phyloP scores from a whole-genome alignment of 2,113 vertebrate species.

The Chascanopsetta lugubris region DNA sequence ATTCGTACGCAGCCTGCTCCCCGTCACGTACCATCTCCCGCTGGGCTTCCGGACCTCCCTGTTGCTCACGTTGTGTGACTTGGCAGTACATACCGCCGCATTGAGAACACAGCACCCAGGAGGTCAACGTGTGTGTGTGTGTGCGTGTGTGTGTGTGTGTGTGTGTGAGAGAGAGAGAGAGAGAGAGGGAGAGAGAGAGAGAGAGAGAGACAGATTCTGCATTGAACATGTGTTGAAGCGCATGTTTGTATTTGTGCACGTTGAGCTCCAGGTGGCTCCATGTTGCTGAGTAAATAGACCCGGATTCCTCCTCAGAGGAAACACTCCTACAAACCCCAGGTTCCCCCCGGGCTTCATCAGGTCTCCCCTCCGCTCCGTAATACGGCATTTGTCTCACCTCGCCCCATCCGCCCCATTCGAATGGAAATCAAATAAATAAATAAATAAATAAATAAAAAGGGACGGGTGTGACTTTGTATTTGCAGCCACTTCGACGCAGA shows the following conservation, averaged over 20 bases:
- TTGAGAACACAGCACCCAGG: constrained; percentile 56
- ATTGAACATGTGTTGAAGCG: too few relatives aligned
- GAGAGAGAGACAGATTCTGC: constrained; percentile 9
- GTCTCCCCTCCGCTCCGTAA: constrained; percentile 52
- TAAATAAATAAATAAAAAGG: too few relatives aligned
- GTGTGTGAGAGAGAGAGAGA: constrained; percentile 22
- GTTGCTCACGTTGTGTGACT: constrained; percentile 78
- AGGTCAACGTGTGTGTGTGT: constrained; percentile 54
- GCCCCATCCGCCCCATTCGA: constrained; percentile 44
- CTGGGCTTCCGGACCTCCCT: constrained; percentile 74
- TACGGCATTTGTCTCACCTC: constrained; percentile 53
- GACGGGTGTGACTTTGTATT: too few relatives aligned
- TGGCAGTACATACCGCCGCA: constrained; percentile 69
- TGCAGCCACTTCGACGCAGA: too few relatives aligned
- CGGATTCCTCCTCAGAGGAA: constrained; percentile 31
- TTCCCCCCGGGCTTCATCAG: constrained; percentile 44
- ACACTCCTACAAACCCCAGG: constrained; percentile 42
- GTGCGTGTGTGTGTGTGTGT: constrained; percentile 37
- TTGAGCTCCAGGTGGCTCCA: constrained; percentile 70
- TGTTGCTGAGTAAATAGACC: constrained; percentile 52
- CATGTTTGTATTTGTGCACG: constrained; percentile 47
- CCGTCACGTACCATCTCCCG: constrained; percentile 80
- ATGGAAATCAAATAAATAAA: too few relatives aligned
- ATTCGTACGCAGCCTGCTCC: constrained; percentile 59
- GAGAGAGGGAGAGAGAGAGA: constrained; percentile 15